Evolutionary conservation across 1,140 invertebrate species (phyloP), one percentile per base, ranked within the genome.

Genomic region (Arctopsyche grandis): DNA sequence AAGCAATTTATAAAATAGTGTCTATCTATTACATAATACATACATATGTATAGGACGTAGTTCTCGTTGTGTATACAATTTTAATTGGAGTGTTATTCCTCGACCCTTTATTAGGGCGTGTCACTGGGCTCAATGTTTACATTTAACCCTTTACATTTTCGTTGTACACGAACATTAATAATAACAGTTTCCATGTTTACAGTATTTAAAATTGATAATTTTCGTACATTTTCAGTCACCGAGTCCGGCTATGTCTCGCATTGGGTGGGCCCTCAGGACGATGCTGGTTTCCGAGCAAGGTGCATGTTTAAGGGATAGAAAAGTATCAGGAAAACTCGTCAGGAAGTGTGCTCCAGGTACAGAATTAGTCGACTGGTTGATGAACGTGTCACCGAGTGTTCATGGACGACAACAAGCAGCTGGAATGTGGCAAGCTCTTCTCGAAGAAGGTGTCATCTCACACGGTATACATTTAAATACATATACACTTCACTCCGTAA

Each of bases 391-490:
- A 56, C 85, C 88, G 46, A 87, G 87, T 83, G 89, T 89, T 69
- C 88, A 87, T 87, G 92, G 92, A n/a, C 86, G 94, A 76, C 90
- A 91, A 77, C 93, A 95, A 83, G 94, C 94, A 26, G 91, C 92
- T 16, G 93, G 92, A 24, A 95, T 96, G 91, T 96, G 94, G 93
- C 95, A 96, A 84, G 93, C 92, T 0, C 86, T 96, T n/a, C 87
- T 96, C 22, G 95, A 96, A 85, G 94, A 96, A 87, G 93, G 93
- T 52, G 90, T 95, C 63, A 90, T 96, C 79, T 89, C 91, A 43
- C 93, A 95, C 86, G 94, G 94, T 95, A 84, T 12, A 24, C 1
- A 29, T 58, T 70, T 29, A 12, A 63, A 22, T 63, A 60, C n/a
- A 38, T 7, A 38, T n/a, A 14, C 5, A 69, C 29, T 69, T 38